These are phyloP conservation scores for Zeus faber DNA, from an alignment of 2,113 vertebrate species.

Conservation along the genomic window DNA sequence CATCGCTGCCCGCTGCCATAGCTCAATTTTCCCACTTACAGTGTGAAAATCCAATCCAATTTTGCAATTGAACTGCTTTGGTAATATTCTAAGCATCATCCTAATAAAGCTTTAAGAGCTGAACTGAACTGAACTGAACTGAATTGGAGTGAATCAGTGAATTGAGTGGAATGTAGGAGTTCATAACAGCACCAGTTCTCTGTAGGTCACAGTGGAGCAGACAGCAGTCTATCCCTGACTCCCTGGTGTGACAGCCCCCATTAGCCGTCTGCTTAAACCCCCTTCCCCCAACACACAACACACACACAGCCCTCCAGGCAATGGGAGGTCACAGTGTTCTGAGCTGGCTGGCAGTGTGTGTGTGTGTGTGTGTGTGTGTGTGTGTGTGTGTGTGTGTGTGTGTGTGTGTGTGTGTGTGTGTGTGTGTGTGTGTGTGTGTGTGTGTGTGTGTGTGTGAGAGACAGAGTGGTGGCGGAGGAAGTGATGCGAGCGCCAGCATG, in stretches of 20 bases:
- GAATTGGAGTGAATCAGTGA: too few species aligned
- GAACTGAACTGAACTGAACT: too few species aligned
- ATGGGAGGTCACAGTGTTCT: constrained; percentile 59
- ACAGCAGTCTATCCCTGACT: constrained; percentile 54
- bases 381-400: background rate
- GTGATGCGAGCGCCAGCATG: too few species aligned
- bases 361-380: background rate
- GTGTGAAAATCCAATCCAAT: too few species aligned
- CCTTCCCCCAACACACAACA: constrained; percentile 29
- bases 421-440: background rate
- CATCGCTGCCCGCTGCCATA: too few species aligned
- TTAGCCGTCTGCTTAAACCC: constrained; percentile 69
- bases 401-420: background rate
- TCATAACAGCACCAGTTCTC: constrained; percentile 48
- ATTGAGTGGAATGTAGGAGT: constrained; percentile 22
- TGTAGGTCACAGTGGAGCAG: constrained; percentile 50
- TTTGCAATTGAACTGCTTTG: too few species aligned
- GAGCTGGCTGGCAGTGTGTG: constrained; percentile 42
- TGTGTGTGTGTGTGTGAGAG: background rate
- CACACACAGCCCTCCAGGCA: constrained; percentile 39
- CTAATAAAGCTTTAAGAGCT: too few species aligned
- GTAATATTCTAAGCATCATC: too few species aligned
- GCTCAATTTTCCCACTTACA: too few species aligned
- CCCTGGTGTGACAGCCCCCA: constrained; percentile 74
- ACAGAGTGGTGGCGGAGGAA: too few species aligned